A percentile compares a stretch with the other conserved stretches of the same genome.
Evolutionary conservation across 2,113 vertebrate species (phyloP).

Genomic region (Gopherus flavomarginatus): DNA sequence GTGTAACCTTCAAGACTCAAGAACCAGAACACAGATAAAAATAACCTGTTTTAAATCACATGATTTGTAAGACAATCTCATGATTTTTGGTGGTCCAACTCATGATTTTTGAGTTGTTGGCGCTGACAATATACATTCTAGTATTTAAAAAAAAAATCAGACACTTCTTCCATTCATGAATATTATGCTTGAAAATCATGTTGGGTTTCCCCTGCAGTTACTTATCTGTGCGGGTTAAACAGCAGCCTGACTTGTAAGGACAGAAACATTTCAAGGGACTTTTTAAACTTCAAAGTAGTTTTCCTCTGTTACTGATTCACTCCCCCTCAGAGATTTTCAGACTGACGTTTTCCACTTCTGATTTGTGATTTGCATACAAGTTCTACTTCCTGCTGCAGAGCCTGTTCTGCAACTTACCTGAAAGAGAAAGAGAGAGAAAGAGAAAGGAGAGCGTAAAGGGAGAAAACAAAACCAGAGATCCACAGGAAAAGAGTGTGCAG

Average conservation of each 20-base stretch:
- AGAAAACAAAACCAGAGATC: not conserved
- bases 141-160: not conserved
- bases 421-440: conserved; percentile 43
- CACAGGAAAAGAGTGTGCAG: not conserved
- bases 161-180: not conserved
- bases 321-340: conserved; percentile 28
- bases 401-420: conserved; percentile 80
- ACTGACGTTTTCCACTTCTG: not conserved
- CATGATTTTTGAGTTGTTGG: not conserved
- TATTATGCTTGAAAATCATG: not conserved
- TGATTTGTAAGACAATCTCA: not conserved
- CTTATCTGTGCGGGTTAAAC: rapidly evolving
- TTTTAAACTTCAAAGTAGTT: conserved; percentile 10
- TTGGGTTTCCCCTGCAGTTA: rapidly evolving
- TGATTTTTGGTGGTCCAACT: conserved; percentile 43
- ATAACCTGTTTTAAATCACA: not conserved
- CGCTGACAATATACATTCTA: not conserved
- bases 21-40: not conserved
- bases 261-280: rapidly evolving
- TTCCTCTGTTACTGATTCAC: conserved; percentile 47
- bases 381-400: conserved; percentile 80
- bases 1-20: not conserved
- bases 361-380: conserved; percentile 66
- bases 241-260: not conserved
- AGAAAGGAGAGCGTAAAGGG: not conserved